A percentile compares a stretch with the other conserved stretches of the same genome.
Evolutionary conservation across 2,888 invertebrate species (phyloP).

Genomic region (Syritta pipiens): DNA sequence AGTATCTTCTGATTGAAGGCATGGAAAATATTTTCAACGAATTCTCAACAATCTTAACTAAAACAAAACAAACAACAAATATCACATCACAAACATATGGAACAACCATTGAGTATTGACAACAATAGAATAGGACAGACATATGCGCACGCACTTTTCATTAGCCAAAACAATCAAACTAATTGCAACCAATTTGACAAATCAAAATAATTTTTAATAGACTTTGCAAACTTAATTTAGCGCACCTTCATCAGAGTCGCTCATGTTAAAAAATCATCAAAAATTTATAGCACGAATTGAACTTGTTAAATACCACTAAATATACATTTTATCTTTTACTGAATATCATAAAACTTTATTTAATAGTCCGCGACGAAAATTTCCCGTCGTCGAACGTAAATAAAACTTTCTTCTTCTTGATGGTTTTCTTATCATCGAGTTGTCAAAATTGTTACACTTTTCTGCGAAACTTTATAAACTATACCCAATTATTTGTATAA

Average conservation of each 20-base stretch:
- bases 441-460: background rate
- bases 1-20: too few species aligned
- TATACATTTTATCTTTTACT: conserved; percentile 13
- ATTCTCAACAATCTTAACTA: background rate
- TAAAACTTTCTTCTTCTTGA: conserved; percentile 40
- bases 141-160: conserved; percentile 6
- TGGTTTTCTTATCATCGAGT: conserved; percentile 12
- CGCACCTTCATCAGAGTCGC: conserved; percentile 73
- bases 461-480: too few species aligned
- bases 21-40: too few species aligned
- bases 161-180: conserved; percentile 46
- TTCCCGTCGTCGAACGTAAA: conserved; percentile 30
- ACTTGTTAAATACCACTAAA: conserved; percentile 5
- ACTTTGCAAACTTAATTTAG: conserved; percentile 33
- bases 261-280: conserved; percentile 66
- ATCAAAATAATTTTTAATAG: conserved; percentile 12
- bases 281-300: background rate
- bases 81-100: conserved; percentile 2
- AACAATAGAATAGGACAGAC: background rate
- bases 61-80: background rate
- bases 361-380: conserved; percentile 6
- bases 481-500: too few species aligned
- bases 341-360: conserved; percentile 1
- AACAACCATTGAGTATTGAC: background rate
- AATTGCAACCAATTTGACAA: conserved; percentile 34